Evolutionary conservation across 2,888 invertebrate species (phyloP).

Genomic region (Luperina nickerlii): DNA sequence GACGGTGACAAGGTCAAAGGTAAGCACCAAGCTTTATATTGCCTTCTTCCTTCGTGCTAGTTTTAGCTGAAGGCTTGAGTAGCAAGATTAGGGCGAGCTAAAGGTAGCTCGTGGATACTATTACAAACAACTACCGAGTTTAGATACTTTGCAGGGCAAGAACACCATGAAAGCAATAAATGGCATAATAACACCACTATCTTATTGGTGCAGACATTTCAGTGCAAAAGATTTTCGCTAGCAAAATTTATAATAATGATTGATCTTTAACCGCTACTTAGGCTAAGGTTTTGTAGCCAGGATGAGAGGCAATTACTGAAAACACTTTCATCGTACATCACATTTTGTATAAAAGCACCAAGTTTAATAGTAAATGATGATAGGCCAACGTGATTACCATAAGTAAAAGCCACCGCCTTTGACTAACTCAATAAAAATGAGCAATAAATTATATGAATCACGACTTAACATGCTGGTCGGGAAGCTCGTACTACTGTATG

Average conservation of each 20-base stretch:
- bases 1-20: conserved; percentile 91
- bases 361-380: background rate
- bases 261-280: too few relatives aligned
- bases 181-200: too few relatives aligned
- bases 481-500: conserved; percentile 12
- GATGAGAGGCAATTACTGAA: too few relatives aligned
- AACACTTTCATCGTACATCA: too few relatives aligned
- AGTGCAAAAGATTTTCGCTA: too few relatives aligned
- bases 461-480: conserved; percentile 32
- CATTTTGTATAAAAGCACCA: too few relatives aligned
- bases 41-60: background rate
- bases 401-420: background rate
- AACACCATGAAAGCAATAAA: background rate
- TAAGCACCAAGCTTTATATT: conserved; percentile 54
- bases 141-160: background rate
- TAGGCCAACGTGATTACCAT: background rate
- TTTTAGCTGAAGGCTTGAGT: background rate
- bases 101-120: background rate
- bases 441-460: conserved; percentile 47
- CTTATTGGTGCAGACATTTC: background rate
- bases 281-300: too few relatives aligned
- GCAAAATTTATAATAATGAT: too few relatives aligned
- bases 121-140: background rate
- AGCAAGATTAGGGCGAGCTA: background rate
- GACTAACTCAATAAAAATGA: conserved; percentile 38